A percentile compares a stretch with the other conserved stretches of the same genome.
Conservation (phyloP, 2,113 vertebrate species). For the Callorhinus ursinus region DNA sequence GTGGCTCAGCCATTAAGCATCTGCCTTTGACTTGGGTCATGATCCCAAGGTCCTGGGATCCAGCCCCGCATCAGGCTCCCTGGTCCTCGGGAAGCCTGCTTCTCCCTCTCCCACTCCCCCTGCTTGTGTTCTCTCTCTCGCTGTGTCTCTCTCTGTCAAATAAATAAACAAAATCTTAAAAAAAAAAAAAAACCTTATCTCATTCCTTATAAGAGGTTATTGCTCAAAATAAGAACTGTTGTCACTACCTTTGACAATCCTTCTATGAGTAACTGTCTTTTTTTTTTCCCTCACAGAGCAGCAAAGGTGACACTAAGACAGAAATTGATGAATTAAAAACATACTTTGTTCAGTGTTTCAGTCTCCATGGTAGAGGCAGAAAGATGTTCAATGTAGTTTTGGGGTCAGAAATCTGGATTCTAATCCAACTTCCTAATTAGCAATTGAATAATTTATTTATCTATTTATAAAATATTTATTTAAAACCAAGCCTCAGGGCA, state of each 20-base stretch:
- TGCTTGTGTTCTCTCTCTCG: no score
- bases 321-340: neutral
- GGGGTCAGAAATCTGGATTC: neutral
- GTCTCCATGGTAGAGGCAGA: neutral
- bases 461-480: slow-evolving; percentile 36
- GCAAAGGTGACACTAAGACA: neutral
- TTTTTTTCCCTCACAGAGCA: neutral
- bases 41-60: no score
- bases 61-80: no score
- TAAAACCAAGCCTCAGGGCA: neutral
- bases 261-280: neutral
- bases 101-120: no score
- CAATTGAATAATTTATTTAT: slow-evolving; percentile 31
- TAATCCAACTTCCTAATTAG: neutral
- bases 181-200: neutral
- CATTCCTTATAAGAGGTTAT: neutral
- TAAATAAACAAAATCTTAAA: no score
- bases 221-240: neutral
- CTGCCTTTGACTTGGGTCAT: no score
- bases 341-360: neutral
- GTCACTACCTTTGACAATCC: neutral
- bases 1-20: no score
- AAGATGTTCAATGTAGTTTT: neutral
- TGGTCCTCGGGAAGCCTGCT: no score
- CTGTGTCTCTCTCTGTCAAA: no score